Evolutionary conservation across 2,888 invertebrate genomes (phyloP).

Genomic region (Chymomyza procnemis): DNA sequence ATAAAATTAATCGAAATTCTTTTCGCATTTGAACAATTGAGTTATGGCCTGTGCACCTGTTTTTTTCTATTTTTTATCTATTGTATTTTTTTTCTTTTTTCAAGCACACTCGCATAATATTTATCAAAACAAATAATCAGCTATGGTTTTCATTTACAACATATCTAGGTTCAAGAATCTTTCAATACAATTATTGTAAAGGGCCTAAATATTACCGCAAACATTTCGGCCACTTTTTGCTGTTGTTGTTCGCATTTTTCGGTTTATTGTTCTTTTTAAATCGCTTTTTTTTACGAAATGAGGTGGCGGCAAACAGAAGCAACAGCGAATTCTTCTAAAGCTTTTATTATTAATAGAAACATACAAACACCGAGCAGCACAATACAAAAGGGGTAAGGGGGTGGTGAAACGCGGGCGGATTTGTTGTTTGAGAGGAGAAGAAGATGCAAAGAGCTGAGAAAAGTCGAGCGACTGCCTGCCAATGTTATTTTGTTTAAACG

Average conservation of each 20-base stretch:
- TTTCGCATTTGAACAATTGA: no score
- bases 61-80: no score
- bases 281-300: constrained; percentile 38
- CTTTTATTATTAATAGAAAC: constrained; percentile 76
- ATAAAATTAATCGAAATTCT: no score
- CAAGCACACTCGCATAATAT: no score
- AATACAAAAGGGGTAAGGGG: background rate
- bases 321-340: constrained; percentile 63
- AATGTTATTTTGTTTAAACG: constrained; percentile 71
- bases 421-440: background rate
- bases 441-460: background rate
- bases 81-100: no score
- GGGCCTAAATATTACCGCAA: background rate
- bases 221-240: constrained; percentile 3
- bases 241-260: constrained; percentile 10
- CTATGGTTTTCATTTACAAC: background rate
- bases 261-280: constrained; percentile 63
- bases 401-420: no score
- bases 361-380: constrained; percentile 60
- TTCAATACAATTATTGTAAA: background rate
- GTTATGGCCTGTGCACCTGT: no score
- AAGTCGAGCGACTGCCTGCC: constrained; percentile 39
- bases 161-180: background rate
- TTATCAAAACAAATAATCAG: background rate
- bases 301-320: constrained; percentile 4